Base-by-base conservation (phyloP, 2,888 invertebrate genomes). In the Agriopis leucophaearia region DNA sequence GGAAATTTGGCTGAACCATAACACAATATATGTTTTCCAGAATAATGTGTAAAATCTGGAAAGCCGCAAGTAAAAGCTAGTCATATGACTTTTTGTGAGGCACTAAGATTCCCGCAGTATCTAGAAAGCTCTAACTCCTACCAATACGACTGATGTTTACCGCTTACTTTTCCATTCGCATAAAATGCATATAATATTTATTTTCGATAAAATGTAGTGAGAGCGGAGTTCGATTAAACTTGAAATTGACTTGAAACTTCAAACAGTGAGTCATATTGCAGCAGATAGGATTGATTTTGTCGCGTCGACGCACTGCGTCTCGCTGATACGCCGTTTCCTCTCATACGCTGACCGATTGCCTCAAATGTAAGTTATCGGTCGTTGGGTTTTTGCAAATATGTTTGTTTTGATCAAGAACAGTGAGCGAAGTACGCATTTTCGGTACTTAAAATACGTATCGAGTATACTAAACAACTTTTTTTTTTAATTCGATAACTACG, bases 251-350 rank as follows among this genome's bases (percentile, higher is more conserved):
- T 51, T n/a, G 8, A 35, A 35, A 51, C 40, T 48, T 63, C 9
- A 44, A 67, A 61, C 61, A 68, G 52, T 68, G 61, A 68, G 50
- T 72, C 59, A 65, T 48, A 57, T 64, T 74, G 70, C 74, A 73
- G 69, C 45, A 70, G 72, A 75, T 78, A 48, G 60, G 45, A 83
- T 83, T 82, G 84, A 85, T 82, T 83, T 80, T 80, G 81, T 82
- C 81, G 79, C 78, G 73, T 71, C 76, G 51, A 50, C 58, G 77
- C 78, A 79, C 69, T 75, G 66, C 66, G 73, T 66, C 66, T 68
- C 68, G 64, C 40, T 68, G 69, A 69, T 71, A 71, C 62, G 52
- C 35, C 64, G 66, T 71, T 78, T 81, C 79, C 81, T 78, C 69
- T 68, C 70, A 65, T 64, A 74, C 71, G 75, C 75, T 70, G 69